These are phyloP conservation scores for Clarias platycephalus DNA, from an alignment of 2,797 vertebrate genomes.

Conservation along the genomic window DNA sequence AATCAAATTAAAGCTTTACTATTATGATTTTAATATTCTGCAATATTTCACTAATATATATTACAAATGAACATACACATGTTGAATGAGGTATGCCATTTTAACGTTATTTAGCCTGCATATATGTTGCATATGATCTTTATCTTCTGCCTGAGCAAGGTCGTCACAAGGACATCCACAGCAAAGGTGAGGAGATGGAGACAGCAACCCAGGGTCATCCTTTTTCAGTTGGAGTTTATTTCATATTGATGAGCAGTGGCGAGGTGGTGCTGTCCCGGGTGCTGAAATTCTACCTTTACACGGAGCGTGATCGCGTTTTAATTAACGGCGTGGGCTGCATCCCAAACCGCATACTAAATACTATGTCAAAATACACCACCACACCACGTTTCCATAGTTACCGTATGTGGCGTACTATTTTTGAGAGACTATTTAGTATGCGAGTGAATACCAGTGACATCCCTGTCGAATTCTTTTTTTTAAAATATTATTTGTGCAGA, in stretches of 20 bases:
- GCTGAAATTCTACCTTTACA: slow-evolving; percentile 57
- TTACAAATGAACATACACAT: not conserved
- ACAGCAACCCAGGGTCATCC: not conserved
- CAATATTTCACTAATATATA: not conserved
- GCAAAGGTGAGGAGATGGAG: not conserved
- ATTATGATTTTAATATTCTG: not conserved
- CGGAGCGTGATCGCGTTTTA: not conserved
- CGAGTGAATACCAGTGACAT: not conserved
- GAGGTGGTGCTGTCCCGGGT: slow-evolving; percentile 65
- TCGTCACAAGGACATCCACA: slow-evolving; percentile 58
- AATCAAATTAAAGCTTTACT: not conserved
- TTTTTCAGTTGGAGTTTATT: not conserved
- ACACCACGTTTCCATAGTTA: slow-evolving; percentile 27
- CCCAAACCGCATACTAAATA: slow-evolving; percentile 4
- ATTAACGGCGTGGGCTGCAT: not conserved
- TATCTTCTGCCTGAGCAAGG: slow-evolving; percentile 51
- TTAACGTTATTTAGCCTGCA: not conserved
- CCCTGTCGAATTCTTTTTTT: slow-evolving; percentile 8
- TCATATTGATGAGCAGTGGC: not conserved
- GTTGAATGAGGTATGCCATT: not conserved
- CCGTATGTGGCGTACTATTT: slow-evolving; percentile 21
- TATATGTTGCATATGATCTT: slow-evolving; percentile 3
- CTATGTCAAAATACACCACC: slow-evolving; percentile 8
- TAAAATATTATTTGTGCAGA: not conserved
- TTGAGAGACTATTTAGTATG: slow-evolving; percentile 26